phyloP scores from a whole-genome alignment of 2,797 vertebrate species.

The Steatocranus sp. region DNA sequence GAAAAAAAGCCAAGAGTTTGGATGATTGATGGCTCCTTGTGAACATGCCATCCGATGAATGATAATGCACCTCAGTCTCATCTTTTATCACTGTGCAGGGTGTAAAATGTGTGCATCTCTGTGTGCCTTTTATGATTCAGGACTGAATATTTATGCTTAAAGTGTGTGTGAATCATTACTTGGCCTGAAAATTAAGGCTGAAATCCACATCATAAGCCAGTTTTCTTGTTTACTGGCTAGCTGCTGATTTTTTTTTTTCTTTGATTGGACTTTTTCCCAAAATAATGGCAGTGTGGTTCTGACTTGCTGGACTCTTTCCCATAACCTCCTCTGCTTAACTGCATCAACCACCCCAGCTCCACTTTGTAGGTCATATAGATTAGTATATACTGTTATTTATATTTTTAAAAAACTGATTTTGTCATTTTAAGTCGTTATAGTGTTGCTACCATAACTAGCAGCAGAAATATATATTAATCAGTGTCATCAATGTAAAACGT shows the following conservation, averaged over 20 bases:
- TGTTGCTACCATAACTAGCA: not conserved
- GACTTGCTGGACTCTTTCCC: not conserved
- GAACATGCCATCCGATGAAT: not conserved
- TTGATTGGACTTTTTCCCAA: not conserved
- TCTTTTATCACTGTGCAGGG: not conserved
- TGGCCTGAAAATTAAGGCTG: not conserved
- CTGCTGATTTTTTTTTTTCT: not conserved
- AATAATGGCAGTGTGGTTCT: not conserved
- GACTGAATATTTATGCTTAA: not conserved
- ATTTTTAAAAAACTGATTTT: not conserved
- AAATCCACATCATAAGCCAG: not conserved
- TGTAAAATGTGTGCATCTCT: not conserved
- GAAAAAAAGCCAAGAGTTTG: not conserved
- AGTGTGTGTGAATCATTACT: not conserved
- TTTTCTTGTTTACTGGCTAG: not conserved
- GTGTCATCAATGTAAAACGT: not conserved
- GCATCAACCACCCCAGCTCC: not conserved
- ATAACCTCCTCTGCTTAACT: not conserved
- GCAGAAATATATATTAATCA: not conserved
- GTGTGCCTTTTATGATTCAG: not conserved
- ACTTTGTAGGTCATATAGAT: fast-evolving
- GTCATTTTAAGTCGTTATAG: not conserved
- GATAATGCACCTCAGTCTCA: not conserved
- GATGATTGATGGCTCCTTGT: conserved; percentile 9
- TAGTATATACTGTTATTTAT: not conserved